Evolutionary conservation across 1,140 invertebrate species (phyloP), one percentile per base, ranked within the genome.

Genomic region (Eulimnadia texana): DNA sequence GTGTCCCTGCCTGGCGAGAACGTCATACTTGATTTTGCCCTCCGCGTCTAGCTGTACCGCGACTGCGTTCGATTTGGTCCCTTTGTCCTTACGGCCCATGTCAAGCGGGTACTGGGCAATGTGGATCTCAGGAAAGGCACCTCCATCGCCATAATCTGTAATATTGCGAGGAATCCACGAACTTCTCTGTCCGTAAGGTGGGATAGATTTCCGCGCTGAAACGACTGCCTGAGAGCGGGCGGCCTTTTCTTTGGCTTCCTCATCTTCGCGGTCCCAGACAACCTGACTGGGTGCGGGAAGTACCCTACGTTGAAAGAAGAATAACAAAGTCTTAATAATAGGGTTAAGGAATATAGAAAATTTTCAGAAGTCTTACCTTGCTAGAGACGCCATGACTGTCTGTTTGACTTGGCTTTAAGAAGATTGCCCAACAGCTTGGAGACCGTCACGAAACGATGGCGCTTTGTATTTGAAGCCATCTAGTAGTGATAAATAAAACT

Each of bases 121-220:
- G 72, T 87, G 88, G 61, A 99, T 95, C 77, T 99, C 97, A 1
- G 97, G 96, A 75, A 94, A 99, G 0, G 97, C 92, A 11, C 97
- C 97, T 6, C 97, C 97, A 84, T 99, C 95, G 68, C 82, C 82
- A 80, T 82, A 91, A 75, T 90, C 88, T 79, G 82, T 65, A 29
- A 65, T 23, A 42, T 50, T 65, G 23, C 94, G 74, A 16, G 96
- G 96, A 3, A 97, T 77, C 91, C 93, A 99, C 70, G 92, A 92
- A 76, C 88, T 85, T 65, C 96, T 81, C 67, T 93, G 85, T 0
- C 94, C 93, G 80, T 99, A 99, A 1, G 93, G 92, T 6, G 96
- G 96, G n/a, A 90, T 88, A 67, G 85, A 84, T 47, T 83, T 82
- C 68, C 84, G 82, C 47, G 88, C 86, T 61, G 86, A 83, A n/a